Evolutionary conservation across 2,113 vertebrate genomes (phyloP).

Genomic region (Ammodramus savannarum): DNA sequence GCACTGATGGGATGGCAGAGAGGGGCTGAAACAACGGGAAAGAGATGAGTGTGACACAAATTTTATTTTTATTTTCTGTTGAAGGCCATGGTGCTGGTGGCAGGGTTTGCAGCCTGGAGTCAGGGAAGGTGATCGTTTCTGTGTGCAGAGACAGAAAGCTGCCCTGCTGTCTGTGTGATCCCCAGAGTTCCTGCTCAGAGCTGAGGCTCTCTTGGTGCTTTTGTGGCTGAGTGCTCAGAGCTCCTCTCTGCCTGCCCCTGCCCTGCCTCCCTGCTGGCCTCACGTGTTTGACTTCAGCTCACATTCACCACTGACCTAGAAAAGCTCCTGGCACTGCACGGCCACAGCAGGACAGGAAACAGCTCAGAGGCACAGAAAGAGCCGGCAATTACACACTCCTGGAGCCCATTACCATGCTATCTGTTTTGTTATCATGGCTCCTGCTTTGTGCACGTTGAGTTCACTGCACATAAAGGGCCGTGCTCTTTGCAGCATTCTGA

Average conservation of each 20-base stretch:
- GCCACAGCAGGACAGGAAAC: slow-evolving; percentile 30
- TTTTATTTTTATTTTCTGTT: background rate
- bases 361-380: background rate
- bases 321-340: background rate
- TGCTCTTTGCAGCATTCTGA: fast-evolving
- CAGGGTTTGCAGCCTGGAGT: background rate
- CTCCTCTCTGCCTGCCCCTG: fast-evolving
- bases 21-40: background rate
- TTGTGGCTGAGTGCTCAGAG: background rate
- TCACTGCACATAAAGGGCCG: background rate
- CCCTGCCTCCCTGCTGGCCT: background rate
- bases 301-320: slow-evolving; percentile 6
- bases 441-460: background rate
- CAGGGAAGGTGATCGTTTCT: background rate
- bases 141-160: background rate
- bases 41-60: background rate
- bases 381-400: background rate
- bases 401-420: background rate
- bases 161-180: background rate
- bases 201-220: fast-evolving
- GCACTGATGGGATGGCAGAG: background rate
- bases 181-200: fast-evolving
- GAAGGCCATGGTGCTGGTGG: background rate
- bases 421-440: background rate
- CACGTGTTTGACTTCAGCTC: background rate